These are phyloP conservation scores for Neoarius graeffei DNA, from an alignment of 2,113 vertebrate genomes.

Conservation along the genomic window DNA sequence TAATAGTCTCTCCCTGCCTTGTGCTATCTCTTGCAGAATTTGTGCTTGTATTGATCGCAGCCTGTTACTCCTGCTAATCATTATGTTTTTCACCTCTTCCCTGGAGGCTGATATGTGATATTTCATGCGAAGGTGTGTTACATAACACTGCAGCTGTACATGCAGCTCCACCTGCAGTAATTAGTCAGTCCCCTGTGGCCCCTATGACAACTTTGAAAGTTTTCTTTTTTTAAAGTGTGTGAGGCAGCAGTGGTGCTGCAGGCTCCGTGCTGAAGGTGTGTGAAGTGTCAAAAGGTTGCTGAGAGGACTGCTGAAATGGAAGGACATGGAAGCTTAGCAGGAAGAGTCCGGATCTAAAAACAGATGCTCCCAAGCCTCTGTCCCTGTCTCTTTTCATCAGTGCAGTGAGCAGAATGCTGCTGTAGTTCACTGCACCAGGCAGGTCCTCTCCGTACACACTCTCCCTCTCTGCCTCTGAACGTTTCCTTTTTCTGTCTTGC, in stretches of 20 bases:
- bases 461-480: neutral
- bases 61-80: neutral
- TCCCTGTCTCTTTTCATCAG: slow-evolving; percentile 63
- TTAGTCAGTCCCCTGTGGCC: slow-evolving; percentile 20
- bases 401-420: slow-evolving; percentile 31
- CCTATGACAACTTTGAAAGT: slow-evolving; percentile 6
- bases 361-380: slow-evolving; percentile 61
- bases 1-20: neutral
- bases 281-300: slow-evolving; percentile 13
- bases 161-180: slow-evolving; percentile 2
- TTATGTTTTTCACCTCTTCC: slow-evolving; percentile 8
- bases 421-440: slow-evolving; percentile 11
- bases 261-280: neutral
- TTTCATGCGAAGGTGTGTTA: slow-evolving; percentile 1
- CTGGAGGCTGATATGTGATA: neutral
- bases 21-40: neutral
- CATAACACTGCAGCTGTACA: slow-evolving; percentile 8
- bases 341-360: slow-evolving; percentile 57
- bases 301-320: neutral
- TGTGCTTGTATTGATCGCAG: neutral
- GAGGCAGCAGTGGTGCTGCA: slow-evolving; percentile 3
- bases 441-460: neutral
- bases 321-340: slow-evolving; percentile 38
- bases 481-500: neutral
- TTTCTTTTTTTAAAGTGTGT: slow-evolving; percentile 4